Conservation (phyloP, 2,888 invertebrate genomes). For the Mimachlamys varia region DNA sequence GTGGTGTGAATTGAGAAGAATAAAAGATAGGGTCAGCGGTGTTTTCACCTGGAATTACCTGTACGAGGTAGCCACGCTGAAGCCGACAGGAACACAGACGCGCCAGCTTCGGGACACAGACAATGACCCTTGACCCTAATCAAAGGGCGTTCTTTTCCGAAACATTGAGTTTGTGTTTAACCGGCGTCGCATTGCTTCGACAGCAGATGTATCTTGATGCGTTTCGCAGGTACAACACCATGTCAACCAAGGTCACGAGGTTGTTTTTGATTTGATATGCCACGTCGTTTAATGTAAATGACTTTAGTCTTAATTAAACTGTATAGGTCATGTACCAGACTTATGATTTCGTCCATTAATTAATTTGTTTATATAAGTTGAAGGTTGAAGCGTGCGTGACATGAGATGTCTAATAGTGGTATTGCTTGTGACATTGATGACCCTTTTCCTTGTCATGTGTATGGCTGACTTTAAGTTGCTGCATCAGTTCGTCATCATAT, state of each 20-base stretch:
- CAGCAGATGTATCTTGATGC: not conserved
- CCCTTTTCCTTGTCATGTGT: too few species aligned
- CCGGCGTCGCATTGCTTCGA: not conserved
- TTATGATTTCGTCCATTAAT: not conserved
- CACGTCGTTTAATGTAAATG: not conserved
- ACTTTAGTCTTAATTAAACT: not conserved
- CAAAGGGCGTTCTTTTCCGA: conserved; percentile 14
- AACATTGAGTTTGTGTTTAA: not conserved
- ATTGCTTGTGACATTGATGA: too few species aligned
- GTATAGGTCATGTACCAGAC: not conserved
- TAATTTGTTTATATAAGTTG: not conserved
- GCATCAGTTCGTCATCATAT: too few species aligned
- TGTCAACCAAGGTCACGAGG: not conserved
- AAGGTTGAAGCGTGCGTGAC: not conserved
- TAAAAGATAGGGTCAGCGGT: not conserved
- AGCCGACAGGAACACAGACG: not conserved
- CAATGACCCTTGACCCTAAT: not conserved
- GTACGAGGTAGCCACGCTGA: not conserved
- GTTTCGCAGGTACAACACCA: not conserved
- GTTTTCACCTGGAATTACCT: not conserved
- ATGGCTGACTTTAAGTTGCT: too few species aligned
- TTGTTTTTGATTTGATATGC: not conserved
- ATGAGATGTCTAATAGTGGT: not conserved
- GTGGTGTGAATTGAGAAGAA: not conserved
- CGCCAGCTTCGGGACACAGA: not conserved